Evolutionary conservation across 2,888 invertebrate species (phyloP).

Genomic region (Melinopterus prodromus): DNA sequence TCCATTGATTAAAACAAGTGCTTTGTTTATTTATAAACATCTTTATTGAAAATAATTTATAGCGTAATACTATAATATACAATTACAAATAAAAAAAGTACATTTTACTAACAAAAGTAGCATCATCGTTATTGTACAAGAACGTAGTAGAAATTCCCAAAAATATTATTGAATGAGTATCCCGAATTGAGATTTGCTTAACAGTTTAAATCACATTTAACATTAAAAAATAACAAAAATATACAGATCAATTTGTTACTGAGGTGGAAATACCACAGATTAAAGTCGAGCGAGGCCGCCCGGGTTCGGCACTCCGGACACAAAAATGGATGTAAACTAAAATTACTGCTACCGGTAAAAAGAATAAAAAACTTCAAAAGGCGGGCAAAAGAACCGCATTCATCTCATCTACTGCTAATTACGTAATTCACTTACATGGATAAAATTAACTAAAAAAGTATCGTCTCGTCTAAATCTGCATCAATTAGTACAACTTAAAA

Average conservation of each 20-base stretch:
- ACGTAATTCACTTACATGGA: slow-evolving; percentile 20
- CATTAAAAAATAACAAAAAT: slow-evolving; percentile 38
- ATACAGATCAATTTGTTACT: slow-evolving; percentile 39
- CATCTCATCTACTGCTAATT: slow-evolving; percentile 9
- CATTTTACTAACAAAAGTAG: slow-evolving; percentile 42
- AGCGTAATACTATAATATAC: slow-evolving; percentile 46
- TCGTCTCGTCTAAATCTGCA: neutral
- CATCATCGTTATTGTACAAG: slow-evolving; percentile 39
- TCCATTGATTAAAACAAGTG: slow-evolving; percentile 16
- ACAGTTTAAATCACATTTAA: slow-evolving; percentile 39
- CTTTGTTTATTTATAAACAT: slow-evolving; percentile 41
- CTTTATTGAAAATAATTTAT: slow-evolving; percentile 49
- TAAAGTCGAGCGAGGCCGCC: slow-evolving; percentile 27
- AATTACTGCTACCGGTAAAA: slow-evolving; percentile 6
- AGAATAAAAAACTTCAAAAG: slow-evolving; percentile 8
- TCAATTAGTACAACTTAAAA: slow-evolving; percentile 4
- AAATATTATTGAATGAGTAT: slow-evolving; percentile 34
- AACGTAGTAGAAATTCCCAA: slow-evolving; percentile 39
- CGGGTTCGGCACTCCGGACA: neutral
- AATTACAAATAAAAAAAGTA: slow-evolving; percentile 44
- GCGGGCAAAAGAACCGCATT: slow-evolving; percentile 19
- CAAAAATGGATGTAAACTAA: neutral
- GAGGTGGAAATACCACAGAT: slow-evolving; percentile 37
- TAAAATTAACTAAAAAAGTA: slow-evolving; percentile 14
- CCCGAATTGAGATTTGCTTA: slow-evolving; percentile 35